Evolutionary conservation across 2,888 invertebrate genomes (phyloP), one percentile per base, ranked within the genome.

Genomic region (Sarcophaga carnaria): DNA sequence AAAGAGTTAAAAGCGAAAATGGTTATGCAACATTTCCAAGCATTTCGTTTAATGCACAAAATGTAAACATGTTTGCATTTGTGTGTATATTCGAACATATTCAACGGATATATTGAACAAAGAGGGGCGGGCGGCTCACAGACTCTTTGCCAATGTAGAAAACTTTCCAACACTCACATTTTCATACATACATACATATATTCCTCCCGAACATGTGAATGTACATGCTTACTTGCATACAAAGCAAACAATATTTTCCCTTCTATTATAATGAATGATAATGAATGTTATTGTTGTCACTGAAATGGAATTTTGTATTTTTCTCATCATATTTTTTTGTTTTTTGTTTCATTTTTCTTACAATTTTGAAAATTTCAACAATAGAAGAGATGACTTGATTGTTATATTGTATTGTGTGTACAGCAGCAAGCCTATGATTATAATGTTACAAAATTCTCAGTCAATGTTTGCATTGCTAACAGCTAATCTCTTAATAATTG

Each of bases 261-360:
- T 49, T 27, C 63, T 20, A 77, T 77, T 67, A 27, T 27, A 60
- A 66, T 45, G 22, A 20, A 2, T 37, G 69, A 79, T 64, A 83
- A 79, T 75, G 64, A 83, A 83, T 17, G 37, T 20, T 59, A 83
- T 84, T 75, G 75, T 84, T 84, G 59, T 25, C 63, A 62, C 6
- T 79, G 54, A 64, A 78, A 69, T 47, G 6, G 20, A 74, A 49
- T 63, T 66, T 79, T 71, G 45, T 12, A 10, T 54, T 54, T 54
- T 54, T 54, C 54, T 54, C 47, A 45, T 64, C 17, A 63, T 67
- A 59, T 20, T 72, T 60, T n/a, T 3, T 0, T 8, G 2, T 60
- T 14, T 62, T 74, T 25, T 25, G 49, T n/a, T 47, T 49, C 27
- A 17, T 66, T 37, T 76, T 67, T 67, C 20, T 27, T 67, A 47